A percentile compares a stretch with the other conserved stretches of the same genome.
These are phyloP conservation scores for Epicampocera succincta DNA, from an alignment of 2,888 invertebrate genomes.

Conservation along the genomic window DNA sequence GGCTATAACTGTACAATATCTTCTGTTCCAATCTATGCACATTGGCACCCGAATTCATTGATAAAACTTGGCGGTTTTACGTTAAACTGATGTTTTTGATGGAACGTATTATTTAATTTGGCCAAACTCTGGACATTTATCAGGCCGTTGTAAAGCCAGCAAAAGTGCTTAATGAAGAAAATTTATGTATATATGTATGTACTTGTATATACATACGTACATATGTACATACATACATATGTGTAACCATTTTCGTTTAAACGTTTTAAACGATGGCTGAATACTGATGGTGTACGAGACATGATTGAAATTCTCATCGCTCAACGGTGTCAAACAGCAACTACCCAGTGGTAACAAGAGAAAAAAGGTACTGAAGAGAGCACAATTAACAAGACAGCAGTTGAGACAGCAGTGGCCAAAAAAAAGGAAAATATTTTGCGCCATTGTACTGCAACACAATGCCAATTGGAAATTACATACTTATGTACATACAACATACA, in stretches of 20 bases:
- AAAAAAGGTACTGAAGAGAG: background rate
- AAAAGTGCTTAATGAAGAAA: constrained; percentile 60
- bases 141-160: too few relatives aligned
- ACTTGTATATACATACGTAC: constrained; percentile 1
- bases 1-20: too few relatives aligned
- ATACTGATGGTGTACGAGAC: constrained; percentile 59
- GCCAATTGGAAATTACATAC: constrained; percentile 57
- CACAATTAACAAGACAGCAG: background rate
- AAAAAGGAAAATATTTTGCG: constrained; percentile 15
- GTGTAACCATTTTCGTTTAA: constrained; percentile 20
- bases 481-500: too few relatives aligned
- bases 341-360: constrained; percentile 33
- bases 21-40: too few relatives aligned
- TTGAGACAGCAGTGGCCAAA: background rate
- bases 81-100: too few relatives aligned
- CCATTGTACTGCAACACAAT: background rate
- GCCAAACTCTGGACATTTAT: background rate
- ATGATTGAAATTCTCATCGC: constrained; percentile 33
- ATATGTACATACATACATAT: constrained; percentile 21
- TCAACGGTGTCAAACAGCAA: constrained; percentile 27
- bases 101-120: background rate
- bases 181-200: constrained; percentile 3
- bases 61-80: too few relatives aligned
- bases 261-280: constrained; percentile 63
- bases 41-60: too few relatives aligned